Base-by-base conservation (phyloP, 2,888 invertebrate species). In the Leistus spinibarbis region DNA sequence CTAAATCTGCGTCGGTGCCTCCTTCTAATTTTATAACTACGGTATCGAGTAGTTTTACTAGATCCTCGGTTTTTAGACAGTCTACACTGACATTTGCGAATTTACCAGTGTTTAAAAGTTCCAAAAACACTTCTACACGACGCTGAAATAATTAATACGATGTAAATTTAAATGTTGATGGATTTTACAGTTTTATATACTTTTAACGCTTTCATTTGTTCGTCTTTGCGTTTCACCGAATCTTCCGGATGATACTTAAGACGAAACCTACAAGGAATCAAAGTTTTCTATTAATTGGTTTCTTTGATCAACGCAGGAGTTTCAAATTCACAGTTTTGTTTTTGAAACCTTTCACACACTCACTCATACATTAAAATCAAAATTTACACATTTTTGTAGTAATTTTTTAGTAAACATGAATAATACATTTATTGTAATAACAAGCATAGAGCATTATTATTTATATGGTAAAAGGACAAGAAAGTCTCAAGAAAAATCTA, bases 211-310 rank as follows among this genome's bases (percentile, higher is more conserved):
- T 88, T 86, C 73, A 92, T 87, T 81, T 96, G 95, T 82, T 98
- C 97, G 17, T 95, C 94, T 85, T 94, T 95, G 74, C 96, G 88
- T 85, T 94, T 96, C 40, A 94, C 90, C 69, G 95, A 95, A 83
- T 99, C 98, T 85, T 97, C 97, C 2, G 99, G 99, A 86, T 99
- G 99, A 84, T 99, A 99, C 88, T 99, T 99, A 81, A 95, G 92
- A 87, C 98, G 97, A 90, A 99, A 99, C 99, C 99, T 99, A 87
- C 76, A 83, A 82, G 80, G 81, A 80, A 82, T 79, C 75, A 79
- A 80, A 80, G 79, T 79, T 76, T 60, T 53, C 56, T 56, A 17
- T 72, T 72, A 40, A 40, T 40, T 40, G 40, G 7, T 40, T 40
- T 40, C 7, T 40, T 40, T 40, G 40, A 1, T 40, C 40, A 40